Evolutionary conservation across 2,888 invertebrate species (phyloP).

Genomic region (Himalopsyche japonica): DNA sequence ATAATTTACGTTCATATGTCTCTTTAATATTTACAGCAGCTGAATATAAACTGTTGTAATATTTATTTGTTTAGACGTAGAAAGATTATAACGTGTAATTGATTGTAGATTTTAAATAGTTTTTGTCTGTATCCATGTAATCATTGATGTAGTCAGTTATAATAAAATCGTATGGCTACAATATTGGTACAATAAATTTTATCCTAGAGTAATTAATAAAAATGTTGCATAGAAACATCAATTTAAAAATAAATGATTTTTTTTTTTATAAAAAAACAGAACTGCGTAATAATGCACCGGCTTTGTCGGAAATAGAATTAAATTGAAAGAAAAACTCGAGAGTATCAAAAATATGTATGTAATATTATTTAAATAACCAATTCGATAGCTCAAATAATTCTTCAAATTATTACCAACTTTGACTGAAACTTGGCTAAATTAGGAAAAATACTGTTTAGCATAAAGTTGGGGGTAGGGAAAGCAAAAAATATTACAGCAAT

Average conservation of each 20-base stretch:
- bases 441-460: not conserved
- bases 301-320: too few relatives aligned
- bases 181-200: too few relatives aligned
- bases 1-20: not conserved
- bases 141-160: too few relatives aligned
- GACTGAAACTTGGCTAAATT: not conserved
- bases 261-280: too few relatives aligned
- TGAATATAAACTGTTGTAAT: not conserved
- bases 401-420: not conserved
- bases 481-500: not conserved
- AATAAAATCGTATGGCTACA: too few relatives aligned
- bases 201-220: too few relatives aligned
- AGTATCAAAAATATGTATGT: not conserved
- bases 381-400: not conserved
- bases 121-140: too few relatives aligned
- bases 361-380: not conserved
- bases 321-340: not conserved
- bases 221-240: too few relatives aligned
- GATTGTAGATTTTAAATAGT: too few relatives aligned
- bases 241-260: too few relatives aligned
- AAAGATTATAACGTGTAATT: too few relatives aligned
- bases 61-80: not conserved
- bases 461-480: not conserved
- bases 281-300: too few relatives aligned
- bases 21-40: not conserved